A percentile compares a stretch with the other conserved stretches of the same genome.
phyloP scores from a whole-genome alignment of 2,113 vertebrate genomes.

The Syngnathus typhle region DNA sequence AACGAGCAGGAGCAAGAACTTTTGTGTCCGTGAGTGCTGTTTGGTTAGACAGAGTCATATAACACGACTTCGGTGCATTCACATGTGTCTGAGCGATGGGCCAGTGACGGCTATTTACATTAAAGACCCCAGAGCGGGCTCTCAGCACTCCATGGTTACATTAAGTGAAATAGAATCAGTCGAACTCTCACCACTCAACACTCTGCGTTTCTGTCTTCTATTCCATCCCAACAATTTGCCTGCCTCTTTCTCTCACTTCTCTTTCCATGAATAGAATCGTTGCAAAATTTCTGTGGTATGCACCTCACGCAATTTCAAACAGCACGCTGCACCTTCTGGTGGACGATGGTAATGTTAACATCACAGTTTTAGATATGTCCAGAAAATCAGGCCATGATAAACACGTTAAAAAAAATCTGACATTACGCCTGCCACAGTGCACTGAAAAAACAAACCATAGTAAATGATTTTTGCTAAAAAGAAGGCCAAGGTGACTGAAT shows the following conservation, averaged over 20 bases:
- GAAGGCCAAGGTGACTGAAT: too few relatives aligned
- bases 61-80: conserved; percentile 53
- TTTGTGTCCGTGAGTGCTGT: conserved; percentile 62
- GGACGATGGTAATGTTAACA: conserved; percentile 29
- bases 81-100: conserved; percentile 55
- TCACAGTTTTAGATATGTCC: conserved; percentile 5
- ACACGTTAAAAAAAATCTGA: neutral
- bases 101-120: conserved; percentile 66
- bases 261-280: conserved; percentile 15
- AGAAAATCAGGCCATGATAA: conserved; percentile 1
- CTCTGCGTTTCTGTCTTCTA: conserved; percentile 40
- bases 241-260: conserved; percentile 16
- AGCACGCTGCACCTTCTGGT: neutral
- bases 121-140: conserved; percentile 60
- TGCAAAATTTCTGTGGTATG: conserved; percentile 10
- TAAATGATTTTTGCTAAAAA: too few relatives aligned
- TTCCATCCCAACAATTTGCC: conserved; percentile 31
- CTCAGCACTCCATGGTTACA: conserved; percentile 59
- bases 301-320: conserved; percentile 8
- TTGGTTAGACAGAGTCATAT: conserved; percentile 71
- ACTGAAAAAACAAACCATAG: too few relatives aligned
- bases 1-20: conserved; percentile 55
- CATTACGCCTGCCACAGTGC: too few relatives aligned
- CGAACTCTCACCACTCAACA: conserved; percentile 45
- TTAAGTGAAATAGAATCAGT: conserved; percentile 67